These are phyloP conservation scores for Aphaenogaster ashmeadi DNA, from an alignment of 1,140 invertebrate genomes.

Conservation along the genomic window DNA sequence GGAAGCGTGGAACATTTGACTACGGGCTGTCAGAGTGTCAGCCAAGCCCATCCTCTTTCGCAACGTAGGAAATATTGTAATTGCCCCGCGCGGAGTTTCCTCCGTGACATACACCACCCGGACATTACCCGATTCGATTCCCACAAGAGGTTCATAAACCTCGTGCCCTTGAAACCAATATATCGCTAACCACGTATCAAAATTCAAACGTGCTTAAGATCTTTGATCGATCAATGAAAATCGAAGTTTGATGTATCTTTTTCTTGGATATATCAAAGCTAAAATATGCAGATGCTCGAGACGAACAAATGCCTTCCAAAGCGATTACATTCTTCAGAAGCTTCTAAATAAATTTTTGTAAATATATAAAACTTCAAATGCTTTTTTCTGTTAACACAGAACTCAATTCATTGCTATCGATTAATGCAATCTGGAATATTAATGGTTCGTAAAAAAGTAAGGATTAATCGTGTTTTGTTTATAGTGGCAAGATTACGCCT, in stretches of 20 bases:
- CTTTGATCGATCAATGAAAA: not conserved
- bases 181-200: not conserved
- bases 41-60: constrained; percentile 86
- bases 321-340: not conserved
- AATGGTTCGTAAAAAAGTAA: not conserved
- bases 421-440: not conserved
- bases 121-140: constrained; percentile 75
- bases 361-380: constrained; percentile 5
- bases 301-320: not conserved
- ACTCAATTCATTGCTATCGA: not conserved
- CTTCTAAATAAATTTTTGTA: constrained; percentile 5
- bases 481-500: not conserved
- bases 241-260: too few species aligned
- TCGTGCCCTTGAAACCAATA: constrained; percentile 69
- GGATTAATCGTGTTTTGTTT: not conserved
- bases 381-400: not conserved
- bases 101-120: constrained; percentile 71
- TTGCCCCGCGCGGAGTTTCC: constrained; percentile 76
- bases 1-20: constrained; percentile 84
- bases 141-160: constrained; percentile 75
- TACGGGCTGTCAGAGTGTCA: constrained; percentile 83
- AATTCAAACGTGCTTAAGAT: not conserved
- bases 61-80: constrained; percentile 85
- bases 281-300: not conserved
- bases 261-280: not conserved